A percentile compares a stretch with the other conserved stretches of the same genome.
Conservation (phyloP, 1,140 invertebrate species). For the Metaphire vulgaris region DNA sequence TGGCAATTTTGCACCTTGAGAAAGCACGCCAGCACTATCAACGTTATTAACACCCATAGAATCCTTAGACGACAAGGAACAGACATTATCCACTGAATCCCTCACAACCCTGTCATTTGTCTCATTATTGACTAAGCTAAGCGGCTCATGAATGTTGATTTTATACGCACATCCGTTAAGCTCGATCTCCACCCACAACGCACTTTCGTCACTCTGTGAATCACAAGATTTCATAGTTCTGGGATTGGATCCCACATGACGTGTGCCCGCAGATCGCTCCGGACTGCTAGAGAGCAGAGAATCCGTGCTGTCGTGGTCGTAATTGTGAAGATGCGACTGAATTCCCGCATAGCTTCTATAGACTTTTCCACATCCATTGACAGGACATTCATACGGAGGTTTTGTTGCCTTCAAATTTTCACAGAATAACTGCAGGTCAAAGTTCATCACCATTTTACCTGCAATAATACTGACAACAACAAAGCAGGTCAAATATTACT, state of each 20-base stretch:
- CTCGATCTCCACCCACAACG: constrained; percentile 78
- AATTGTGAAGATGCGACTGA: constrained; percentile 75
- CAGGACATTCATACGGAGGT: constrained; percentile 75
- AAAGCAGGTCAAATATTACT: neutral
- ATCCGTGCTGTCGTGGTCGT: constrained; percentile 64
- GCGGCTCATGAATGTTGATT: constrained; percentile 55
- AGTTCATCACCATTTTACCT: constrained; percentile 56
- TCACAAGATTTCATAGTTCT: neutral
- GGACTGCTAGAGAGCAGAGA: neutral
- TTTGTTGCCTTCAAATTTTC: constrained; percentile 71
- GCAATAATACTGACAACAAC: neutral
- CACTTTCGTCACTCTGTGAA: constrained; percentile 56
- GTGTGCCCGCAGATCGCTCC: neutral
- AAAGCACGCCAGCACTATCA: neutral
- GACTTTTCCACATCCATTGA: constrained; percentile 71
- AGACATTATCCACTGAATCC: neutral
- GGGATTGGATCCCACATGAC: neutral
- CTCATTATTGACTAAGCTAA: constrained; percentile 45
- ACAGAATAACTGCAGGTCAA: constrained; percentile 75
- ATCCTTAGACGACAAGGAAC: constrained; percentile 21
- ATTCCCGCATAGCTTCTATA: constrained; percentile 78
- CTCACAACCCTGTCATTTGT: neutral
- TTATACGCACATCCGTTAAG: constrained; percentile 62
- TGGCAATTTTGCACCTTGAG: constrained; percentile 57
- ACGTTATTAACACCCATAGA: neutral